These are phyloP conservation scores for Montipora foliosa DNA, from an alignment of 64 coral and sea anemone species.

Conservation along the genomic window DNA sequence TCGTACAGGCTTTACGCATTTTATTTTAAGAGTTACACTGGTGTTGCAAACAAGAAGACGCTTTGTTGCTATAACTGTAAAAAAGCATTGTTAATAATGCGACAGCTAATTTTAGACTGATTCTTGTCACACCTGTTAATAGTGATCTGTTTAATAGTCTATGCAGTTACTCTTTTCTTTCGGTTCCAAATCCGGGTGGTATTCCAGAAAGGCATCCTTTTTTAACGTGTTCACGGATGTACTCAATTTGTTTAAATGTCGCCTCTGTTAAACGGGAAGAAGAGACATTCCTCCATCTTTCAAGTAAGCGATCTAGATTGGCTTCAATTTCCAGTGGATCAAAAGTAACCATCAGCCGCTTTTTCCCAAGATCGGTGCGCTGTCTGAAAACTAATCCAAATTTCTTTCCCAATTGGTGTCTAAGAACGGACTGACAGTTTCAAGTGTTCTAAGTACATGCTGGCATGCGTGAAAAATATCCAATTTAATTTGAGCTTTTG, in stretches of 20 bases:
- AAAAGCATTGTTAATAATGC: slow-evolving; percentile 28
- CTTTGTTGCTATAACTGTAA: slow-evolving; percentile 13
- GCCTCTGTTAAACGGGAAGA: neutral
- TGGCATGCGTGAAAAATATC: slow-evolving; percentile 67
- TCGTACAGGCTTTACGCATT: neutral
- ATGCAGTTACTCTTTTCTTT: slow-evolving; percentile 65
- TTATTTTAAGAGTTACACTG: neutral
- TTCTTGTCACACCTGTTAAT: slow-evolving; percentile 42
- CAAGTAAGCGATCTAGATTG: slow-evolving; percentile 52
- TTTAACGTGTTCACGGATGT: slow-evolving; percentile 8
- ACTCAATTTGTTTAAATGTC: slow-evolving; percentile 33
- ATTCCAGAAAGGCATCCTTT: slow-evolving; percentile 68
- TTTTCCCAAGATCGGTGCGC: slow-evolving; percentile 29
- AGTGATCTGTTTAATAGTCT: slow-evolving; percentile 41
- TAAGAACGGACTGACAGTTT: neutral
- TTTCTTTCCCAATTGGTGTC: slow-evolving; percentile 48
- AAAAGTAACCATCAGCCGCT: neutral
- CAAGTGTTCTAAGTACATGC: slow-evolving; percentile 33
- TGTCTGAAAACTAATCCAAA: slow-evolving; percentile 49
- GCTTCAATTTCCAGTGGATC: slow-evolving; percentile 24
- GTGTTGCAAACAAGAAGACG: neutral
- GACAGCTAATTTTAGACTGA: slow-evolving; percentile 9
- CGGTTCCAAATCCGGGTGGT: slow-evolving; percentile 61
- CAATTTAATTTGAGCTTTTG: slow-evolving; percentile 4
- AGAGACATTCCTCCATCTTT: slow-evolving; percentile 39